Evolutionary conservation across 2,113 vertebrate genomes (phyloP).

Genomic region (Chinchilla lanigera): DNA sequence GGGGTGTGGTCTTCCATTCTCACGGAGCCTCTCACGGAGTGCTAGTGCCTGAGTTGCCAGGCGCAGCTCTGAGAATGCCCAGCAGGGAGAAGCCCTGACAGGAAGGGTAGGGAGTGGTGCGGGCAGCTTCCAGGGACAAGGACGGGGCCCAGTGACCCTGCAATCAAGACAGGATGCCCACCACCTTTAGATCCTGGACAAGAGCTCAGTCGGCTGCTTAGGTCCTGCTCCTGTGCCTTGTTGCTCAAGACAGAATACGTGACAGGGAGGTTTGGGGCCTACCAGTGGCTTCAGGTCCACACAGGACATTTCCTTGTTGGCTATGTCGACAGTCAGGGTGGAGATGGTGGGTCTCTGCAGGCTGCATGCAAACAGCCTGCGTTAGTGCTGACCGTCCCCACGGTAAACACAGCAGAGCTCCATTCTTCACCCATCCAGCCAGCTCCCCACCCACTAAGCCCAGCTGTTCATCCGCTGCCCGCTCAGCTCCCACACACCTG

Average conservation of each 20-base stretch:
- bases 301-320: constrained; percentile 71
- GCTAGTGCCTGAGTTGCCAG: background rate
- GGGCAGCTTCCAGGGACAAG: background rate
- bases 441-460: fast-evolving
- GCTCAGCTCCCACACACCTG: too few species aligned
- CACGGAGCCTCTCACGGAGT: background rate
- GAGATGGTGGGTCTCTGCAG: constrained; percentile 46
- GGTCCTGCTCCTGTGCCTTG: background rate
- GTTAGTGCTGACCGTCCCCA: fast-evolving
- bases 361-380: background rate
- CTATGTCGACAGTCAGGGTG: constrained; percentile 70
- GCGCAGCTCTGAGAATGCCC: background rate
- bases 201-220: background rate
- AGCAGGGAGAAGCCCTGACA: background rate
- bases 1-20: background rate
- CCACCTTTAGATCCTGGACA: background rate
- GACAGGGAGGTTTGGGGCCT: background rate
- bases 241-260: fast-evolving
- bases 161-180: background rate
- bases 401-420: background rate
- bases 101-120: background rate
- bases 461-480: too few species aligned
- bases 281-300: constrained; percentile 75
- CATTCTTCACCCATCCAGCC: background rate
- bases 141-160: background rate